Evolutionary conservation across 2,888 invertebrate genomes (phyloP).

Genomic region (Bembecia ichneumoniformis): DNA sequence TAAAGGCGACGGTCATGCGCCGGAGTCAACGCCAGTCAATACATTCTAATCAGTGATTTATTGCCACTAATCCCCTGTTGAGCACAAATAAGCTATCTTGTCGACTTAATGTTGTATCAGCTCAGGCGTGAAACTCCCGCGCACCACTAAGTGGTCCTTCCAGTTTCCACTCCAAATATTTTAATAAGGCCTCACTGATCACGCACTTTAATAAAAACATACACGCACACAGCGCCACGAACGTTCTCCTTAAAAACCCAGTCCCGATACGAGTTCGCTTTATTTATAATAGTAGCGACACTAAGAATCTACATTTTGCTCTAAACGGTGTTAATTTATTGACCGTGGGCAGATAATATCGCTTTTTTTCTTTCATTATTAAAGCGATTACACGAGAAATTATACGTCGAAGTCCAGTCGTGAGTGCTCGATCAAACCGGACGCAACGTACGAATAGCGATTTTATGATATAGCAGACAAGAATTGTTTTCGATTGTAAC

Average conservation of each 20-base stretch:
- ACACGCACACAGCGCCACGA: conserved; percentile 46
- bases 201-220: conserved; percentile 70
- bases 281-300: conserved; percentile 71
- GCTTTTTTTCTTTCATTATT: conserved; percentile 70
- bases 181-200: conserved; percentile 71
- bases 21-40: conserved; percentile 67
- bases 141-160: conserved; percentile 72
- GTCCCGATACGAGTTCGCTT: conserved; percentile 43
- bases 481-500: conserved; percentile 21
- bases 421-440: conserved; percentile 36
- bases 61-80: conserved; percentile 68
- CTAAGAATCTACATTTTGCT: conserved; percentile 71
- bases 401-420: conserved; percentile 63
- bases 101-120: conserved; percentile 72
- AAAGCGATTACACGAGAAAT: conserved; percentile 72
- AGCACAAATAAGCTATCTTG: conserved; percentile 74
- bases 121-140: conserved; percentile 72
- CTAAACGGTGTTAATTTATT: conserved; percentile 74
- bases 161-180: conserved; percentile 73
- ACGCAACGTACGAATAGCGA: conserved; percentile 15
- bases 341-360: conserved; percentile 73
- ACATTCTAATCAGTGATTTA: conserved; percentile 73
- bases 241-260: conserved; percentile 43
- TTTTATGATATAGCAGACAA: conserved; percentile 23
- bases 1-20: conserved; percentile 49